Conservation (phyloP, 2,888 invertebrate genomes). For the Trachelus troglodyta region DNA sequence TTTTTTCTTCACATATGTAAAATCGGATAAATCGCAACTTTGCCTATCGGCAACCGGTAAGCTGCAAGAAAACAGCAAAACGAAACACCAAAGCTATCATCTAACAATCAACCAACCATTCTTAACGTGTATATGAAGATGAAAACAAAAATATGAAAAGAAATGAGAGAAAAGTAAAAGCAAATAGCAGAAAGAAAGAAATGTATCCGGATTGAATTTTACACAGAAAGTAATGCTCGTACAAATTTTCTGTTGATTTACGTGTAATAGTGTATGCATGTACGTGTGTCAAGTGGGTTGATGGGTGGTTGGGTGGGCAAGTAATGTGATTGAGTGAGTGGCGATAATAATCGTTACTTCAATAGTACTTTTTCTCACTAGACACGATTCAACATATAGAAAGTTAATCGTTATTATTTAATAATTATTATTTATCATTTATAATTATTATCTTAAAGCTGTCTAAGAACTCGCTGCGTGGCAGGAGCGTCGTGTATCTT, state of each 20-base stretch:
- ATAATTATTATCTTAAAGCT: constrained; percentile 64
- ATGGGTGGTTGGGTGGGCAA: background rate
- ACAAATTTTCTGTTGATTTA: constrained; percentile 47
- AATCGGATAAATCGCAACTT: constrained; percentile 28
- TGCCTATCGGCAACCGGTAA: constrained; percentile 45
- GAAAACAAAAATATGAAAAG: constrained; percentile 23
- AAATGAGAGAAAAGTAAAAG: constrained; percentile 21
- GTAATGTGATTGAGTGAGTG: background rate
- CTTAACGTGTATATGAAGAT: constrained; percentile 20
- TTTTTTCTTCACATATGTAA: constrained; percentile 10
- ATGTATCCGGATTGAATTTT: background rate
- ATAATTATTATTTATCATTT: constrained; percentile 62
- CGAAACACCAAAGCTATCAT: constrained; percentile 61
- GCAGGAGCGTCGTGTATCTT: constrained; percentile 56
- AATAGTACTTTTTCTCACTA: constrained; percentile 60
- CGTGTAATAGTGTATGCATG: constrained; percentile 40
- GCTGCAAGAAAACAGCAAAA: constrained; percentile 57
- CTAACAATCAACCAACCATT: constrained; percentile 52
- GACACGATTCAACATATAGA: constrained; percentile 65
- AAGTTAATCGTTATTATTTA: constrained; percentile 64
- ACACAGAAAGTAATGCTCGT: constrained; percentile 29
- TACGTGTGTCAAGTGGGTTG: background rate
- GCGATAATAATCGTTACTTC: constrained; percentile 44
- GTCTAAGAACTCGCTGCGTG: constrained; percentile 64
- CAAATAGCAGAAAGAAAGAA: background rate